phyloP scores from a whole-genome alignment of 2,888 invertebrate species.

The Lissonota sp. region DNA sequence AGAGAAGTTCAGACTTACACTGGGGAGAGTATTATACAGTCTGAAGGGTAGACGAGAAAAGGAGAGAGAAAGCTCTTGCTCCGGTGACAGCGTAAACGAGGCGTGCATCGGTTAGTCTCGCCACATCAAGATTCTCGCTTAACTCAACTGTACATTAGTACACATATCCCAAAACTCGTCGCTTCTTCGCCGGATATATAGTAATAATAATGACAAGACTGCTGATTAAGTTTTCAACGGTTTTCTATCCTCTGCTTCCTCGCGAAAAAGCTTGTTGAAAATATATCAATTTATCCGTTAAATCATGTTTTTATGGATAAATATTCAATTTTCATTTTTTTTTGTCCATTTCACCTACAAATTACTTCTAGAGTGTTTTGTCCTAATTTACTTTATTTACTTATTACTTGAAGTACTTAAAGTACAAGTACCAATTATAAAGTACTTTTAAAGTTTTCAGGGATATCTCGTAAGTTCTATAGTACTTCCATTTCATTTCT shows the following conservation, averaged over 20 bases:
- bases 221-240: conserved; percentile 50
- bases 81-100: conserved; percentile 82
- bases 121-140: conserved; percentile 81
- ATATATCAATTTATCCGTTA: too few relatives aligned
- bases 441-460: too few relatives aligned
- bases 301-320: too few relatives aligned
- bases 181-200: conserved; percentile 59
- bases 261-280: conserved; percentile 6
- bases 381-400: too few relatives aligned
- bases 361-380: too few relatives aligned
- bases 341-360: too few relatives aligned
- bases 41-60: background rate
- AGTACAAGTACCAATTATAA: too few relatives aligned
- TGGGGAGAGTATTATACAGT: background rate
- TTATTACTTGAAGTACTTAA: too few relatives aligned
- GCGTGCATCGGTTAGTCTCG: conserved; percentile 83
- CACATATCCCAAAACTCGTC: conserved; percentile 65
- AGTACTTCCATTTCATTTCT: too few relatives aligned
- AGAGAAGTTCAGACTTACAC: background rate
- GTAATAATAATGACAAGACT: conserved; percentile 67
- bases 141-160: conserved; percentile 62
- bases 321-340: too few relatives aligned
- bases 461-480: too few relatives aligned
- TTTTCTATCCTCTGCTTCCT: conserved; percentile 22
- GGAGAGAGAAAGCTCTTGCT: conserved; percentile 77